Evolutionary conservation across 2,113 vertebrate species (phyloP).

Genomic region (Atlantisia rogersi): DNA sequence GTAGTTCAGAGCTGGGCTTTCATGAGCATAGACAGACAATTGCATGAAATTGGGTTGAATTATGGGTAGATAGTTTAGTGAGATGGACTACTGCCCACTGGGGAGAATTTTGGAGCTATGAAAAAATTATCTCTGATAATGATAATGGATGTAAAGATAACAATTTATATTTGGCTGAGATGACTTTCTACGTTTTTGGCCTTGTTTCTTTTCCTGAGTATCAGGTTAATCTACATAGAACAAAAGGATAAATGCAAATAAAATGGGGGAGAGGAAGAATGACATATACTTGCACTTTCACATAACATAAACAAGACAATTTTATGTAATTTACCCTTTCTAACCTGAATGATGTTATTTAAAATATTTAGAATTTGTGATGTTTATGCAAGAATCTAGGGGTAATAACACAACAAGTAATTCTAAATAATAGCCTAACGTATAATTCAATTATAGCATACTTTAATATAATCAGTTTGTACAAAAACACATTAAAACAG

Average conservation of each 20-base stretch:
- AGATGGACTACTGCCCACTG: conserved; percentile 56
- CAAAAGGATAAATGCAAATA: background rate
- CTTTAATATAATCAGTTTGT: conserved; percentile 56
- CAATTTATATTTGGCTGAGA: conserved; percentile 20
- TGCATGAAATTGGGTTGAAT: conserved; percentile 54
- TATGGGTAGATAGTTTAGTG: conserved; percentile 46
- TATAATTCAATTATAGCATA: conserved; percentile 57
- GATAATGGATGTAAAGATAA: conserved; percentile 52
- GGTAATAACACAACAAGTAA: conserved; percentile 18
- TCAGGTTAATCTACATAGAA: background rate
- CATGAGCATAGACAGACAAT: conserved; percentile 24
- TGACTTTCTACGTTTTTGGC: conserved; percentile 20
- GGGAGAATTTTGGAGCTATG: conserved; percentile 58
- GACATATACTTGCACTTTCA: background rate
- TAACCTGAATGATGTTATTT: background rate
- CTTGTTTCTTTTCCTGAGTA: background rate
- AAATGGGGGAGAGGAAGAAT: background rate
- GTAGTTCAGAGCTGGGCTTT: conserved; percentile 10
- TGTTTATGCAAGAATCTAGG: background rate
- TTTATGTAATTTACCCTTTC: conserved; percentile 3
- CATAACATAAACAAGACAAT: background rate
- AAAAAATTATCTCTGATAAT: conserved; percentile 59
- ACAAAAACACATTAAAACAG: conserved; percentile 65
- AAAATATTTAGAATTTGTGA: conserved; percentile 24
- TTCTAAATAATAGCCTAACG: conserved; percentile 49